A percentile compares a stretch with the other conserved stretches of the same genome.
Conservation (phyloP, 1,140 invertebrate species). For the Leptinotarsa texana region DNA sequence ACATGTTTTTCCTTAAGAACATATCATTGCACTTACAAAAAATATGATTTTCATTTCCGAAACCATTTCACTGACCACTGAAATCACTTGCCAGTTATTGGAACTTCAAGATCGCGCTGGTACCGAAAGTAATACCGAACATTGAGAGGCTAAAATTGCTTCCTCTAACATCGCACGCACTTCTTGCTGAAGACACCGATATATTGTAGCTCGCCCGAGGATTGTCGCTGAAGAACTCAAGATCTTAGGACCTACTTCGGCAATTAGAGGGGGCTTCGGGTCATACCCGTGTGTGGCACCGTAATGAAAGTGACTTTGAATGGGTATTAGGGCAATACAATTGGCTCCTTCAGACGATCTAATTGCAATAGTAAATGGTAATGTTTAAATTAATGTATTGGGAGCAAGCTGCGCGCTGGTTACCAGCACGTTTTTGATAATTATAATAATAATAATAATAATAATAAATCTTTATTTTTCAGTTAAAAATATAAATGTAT, state of each 20-base stretch:
- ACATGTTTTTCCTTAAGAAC: no score
- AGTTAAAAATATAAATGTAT: no score
- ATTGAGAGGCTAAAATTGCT: neutral
- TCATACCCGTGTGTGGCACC: neutral
- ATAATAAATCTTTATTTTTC: no score
- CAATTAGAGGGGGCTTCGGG: conserved; percentile 7
- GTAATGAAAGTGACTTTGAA: neutral
- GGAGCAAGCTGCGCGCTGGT: no score
- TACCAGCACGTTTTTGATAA: no score
- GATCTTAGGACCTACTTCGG: neutral
- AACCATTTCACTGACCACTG: neutral
- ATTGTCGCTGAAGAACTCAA: neutral
- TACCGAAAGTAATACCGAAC: neutral
- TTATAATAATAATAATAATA: no score
- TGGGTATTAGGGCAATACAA: no score
- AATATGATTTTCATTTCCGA: neutral
- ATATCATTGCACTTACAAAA: neutral
- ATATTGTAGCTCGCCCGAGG: neutral
- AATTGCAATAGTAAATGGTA: no score
- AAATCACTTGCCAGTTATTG: neutral
- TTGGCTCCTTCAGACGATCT: no score
- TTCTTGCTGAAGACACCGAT: neutral
- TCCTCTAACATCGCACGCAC: conserved; percentile 1
- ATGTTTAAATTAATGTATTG: no score
- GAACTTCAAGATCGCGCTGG: neutral